phyloP scores from a whole-genome alignment of 2,888 invertebrate genomes.

The Rhyacophila evoluta region DNA sequence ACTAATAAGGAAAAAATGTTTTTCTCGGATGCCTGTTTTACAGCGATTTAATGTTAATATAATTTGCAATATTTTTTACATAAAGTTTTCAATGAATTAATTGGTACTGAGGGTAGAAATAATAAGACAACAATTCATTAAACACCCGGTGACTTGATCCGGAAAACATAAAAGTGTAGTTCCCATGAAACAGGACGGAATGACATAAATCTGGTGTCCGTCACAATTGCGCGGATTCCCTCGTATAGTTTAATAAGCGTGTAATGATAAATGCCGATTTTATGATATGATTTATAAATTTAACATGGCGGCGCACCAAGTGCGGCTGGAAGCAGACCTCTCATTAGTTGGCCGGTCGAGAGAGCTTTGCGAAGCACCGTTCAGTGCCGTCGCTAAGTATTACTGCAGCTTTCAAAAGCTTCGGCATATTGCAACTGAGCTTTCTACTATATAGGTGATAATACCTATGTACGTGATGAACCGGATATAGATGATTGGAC shows the following conservation, averaged over 20 bases:
- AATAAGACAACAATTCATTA: no score
- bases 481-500: no score
- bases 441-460: neutral
- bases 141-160: neutral
- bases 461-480: no score
- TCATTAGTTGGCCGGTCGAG: slow-evolving; percentile 17
- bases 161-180: slow-evolving; percentile 23
- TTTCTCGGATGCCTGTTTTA: no score
- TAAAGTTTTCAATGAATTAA: no score
- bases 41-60: no score
- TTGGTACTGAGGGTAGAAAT: no score
- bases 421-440: neutral
- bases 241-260: slow-evolving; percentile 47
- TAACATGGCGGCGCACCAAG: slow-evolving; percentile 29
- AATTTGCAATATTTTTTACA: no score
- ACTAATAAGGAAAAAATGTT: no score
- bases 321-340: neutral
- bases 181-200: slow-evolving; percentile 36
- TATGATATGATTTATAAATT: slow-evolving; percentile 49
- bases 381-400: neutral
- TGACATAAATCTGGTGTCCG: slow-evolving; percentile 39
- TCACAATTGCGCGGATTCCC: slow-evolving; percentile 39
- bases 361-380: neutral
- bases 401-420: neutral
- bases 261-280: slow-evolving; percentile 47